These are phyloP conservation scores for Cyprinella venusta DNA, from an alignment of 2,797 vertebrate species.

Conservation along the genomic window DNA sequence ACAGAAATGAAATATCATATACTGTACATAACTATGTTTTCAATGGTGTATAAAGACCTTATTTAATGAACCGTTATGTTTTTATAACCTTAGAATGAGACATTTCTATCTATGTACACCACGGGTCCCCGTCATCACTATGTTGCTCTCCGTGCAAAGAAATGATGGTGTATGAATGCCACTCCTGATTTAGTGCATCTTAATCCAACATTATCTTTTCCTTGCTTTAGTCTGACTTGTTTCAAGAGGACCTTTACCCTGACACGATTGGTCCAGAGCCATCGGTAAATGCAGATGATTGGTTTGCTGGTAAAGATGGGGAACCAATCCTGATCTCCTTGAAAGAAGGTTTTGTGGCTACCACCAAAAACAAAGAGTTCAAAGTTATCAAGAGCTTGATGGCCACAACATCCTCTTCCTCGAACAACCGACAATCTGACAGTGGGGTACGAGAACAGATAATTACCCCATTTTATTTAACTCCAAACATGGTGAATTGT, in stretches of 20 bases:
- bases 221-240: constrained; percentile 76
- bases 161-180: not conserved
- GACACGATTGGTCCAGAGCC: constrained; percentile 81
- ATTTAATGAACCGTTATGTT: no score
- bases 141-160: no score
- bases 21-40: no score
- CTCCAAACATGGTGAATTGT: not conserved
- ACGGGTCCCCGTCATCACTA: no score
- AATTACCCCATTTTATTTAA: not conserved
- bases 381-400: constrained; percentile 83
- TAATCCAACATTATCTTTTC: not conserved
- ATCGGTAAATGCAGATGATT: constrained; percentile 77
- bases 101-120: no score
- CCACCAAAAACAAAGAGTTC: constrained; percentile 80
- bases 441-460: constrained; percentile 64
- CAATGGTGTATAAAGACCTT: no score
- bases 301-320: constrained; percentile 79
- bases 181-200: not conserved
- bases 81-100: no score
- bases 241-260: constrained; percentile 83
- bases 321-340: constrained; percentile 77
- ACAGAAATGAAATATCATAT: no score
- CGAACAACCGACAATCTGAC: constrained; percentile 42
- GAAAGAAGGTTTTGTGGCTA: constrained; percentile 76
- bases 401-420: constrained; percentile 66